Conservation (phyloP, 2,797 vertebrate species). For the Amniataba percoides region DNA sequence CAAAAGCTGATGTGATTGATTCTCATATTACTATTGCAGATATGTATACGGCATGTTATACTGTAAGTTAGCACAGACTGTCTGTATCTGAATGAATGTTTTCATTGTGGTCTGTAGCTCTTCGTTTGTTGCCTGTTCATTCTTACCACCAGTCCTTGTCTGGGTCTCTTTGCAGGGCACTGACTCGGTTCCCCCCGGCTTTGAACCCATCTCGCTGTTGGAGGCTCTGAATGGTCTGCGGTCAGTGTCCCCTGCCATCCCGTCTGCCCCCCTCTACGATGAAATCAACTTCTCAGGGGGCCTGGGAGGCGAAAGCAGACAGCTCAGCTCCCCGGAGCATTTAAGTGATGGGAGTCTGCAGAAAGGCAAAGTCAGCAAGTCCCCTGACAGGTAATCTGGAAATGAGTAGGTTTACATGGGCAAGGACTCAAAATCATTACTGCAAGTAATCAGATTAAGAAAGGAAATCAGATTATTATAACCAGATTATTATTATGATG, state of each 20-base stretch:
- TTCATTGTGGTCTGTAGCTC: background rate
- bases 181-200: constrained; percentile 95
- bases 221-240: constrained; percentile 95
- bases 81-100: background rate
- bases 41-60: background rate
- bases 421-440: background rate
- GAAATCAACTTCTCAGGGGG: constrained; percentile 94
- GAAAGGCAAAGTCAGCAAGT: constrained; percentile 95
- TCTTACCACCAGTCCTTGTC: background rate
- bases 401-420: background rate
- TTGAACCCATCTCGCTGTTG: constrained; percentile 96
- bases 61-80: background rate
- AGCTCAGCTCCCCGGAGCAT: constrained; percentile 89
- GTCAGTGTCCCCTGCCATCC: constrained; percentile 90
- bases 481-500: no score
- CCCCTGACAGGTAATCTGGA: constrained; percentile 92
- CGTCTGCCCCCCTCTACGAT: constrained; percentile 93
- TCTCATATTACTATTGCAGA: background rate
- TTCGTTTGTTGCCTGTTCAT: background rate
- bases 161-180: constrained; percentile 84
- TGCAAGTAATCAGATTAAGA: background rate
- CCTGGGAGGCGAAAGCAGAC: constrained; percentile 86
- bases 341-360: constrained; percentile 89
- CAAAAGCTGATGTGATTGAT: background rate
- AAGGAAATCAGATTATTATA: background rate